A percentile compares a stretch with the other conserved stretches of the same genome.
Evolutionary conservation across 2,797 vertebrate species (phyloP).

Genomic region (Carapus acus): DNA sequence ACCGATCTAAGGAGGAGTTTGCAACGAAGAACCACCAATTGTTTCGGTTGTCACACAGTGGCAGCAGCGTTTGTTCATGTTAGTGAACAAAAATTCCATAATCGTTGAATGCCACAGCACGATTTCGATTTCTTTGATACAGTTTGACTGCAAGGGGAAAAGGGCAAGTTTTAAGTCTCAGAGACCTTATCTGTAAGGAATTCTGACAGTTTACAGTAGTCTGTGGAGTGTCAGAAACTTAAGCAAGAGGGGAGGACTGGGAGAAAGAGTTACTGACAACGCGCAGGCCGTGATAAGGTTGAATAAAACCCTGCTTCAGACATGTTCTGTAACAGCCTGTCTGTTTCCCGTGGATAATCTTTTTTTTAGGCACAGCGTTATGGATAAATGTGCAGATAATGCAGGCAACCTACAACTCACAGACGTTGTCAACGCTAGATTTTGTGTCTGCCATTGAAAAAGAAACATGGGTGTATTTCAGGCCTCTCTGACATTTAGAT

Average conservation of each 20-base stretch:
- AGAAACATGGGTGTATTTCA: too few relatives aligned
- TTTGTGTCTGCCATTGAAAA: too few relatives aligned
- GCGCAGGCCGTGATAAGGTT: constrained; percentile 57
- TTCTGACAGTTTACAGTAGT: constrained; percentile 57
- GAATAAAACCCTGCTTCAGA: constrained; percentile 14
- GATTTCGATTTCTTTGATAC: neutral
- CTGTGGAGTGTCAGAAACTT: constrained; percentile 53
- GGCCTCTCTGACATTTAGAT: too few relatives aligned
- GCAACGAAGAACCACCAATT: too few relatives aligned
- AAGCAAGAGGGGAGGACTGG: constrained; percentile 52
- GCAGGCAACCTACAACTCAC: constrained; percentile 16
- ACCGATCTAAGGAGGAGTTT: constrained; percentile 1
- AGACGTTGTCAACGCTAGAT: neutral
- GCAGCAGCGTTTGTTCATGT: neutral
- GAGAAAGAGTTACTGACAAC: constrained; percentile 52
- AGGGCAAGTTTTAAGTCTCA: constrained; percentile 7
- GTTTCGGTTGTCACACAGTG: constrained; percentile 2
- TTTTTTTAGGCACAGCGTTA: constrained; percentile 26
- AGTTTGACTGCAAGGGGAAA: neutral
- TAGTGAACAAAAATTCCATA: neutral
- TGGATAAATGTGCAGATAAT: constrained; percentile 36
- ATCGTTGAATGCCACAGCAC: neutral
- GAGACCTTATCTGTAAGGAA: constrained; percentile 53
- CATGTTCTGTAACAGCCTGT: constrained; percentile 29
- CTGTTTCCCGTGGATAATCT: constrained; percentile 42